Conservation (phyloP, 2,113 vertebrate species). For the Oreotrochilus melanogaster region DNA sequence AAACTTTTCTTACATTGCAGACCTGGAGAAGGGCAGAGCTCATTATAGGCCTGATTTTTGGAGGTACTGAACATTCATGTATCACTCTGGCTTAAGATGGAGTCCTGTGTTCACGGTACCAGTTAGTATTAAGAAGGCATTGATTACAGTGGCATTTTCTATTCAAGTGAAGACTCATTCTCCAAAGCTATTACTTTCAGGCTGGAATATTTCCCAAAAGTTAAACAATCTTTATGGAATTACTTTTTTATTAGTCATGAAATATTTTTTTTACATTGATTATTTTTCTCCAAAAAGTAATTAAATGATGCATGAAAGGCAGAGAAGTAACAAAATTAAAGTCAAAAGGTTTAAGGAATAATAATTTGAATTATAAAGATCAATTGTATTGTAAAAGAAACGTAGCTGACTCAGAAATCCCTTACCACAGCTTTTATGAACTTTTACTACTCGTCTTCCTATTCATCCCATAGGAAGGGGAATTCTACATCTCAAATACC, state of each 20-base stretch:
- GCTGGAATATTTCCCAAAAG: background rate
- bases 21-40: background rate
- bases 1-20: background rate
- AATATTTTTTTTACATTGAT: conserved; percentile 26
- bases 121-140: background rate
- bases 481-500: background rate
- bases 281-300: conserved; percentile 32
- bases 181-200: background rate
- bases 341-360: background rate
- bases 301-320: conserved; percentile 38
- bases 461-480: background rate
- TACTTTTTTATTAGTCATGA: background rate
- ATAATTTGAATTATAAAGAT: conserved; percentile 47
- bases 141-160: background rate
- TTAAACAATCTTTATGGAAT: conserved; percentile 1
- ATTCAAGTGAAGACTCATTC: background rate
- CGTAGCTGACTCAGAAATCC: conserved; percentile 33
- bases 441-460: background rate
- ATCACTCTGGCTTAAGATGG: background rate
- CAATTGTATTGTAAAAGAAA: conserved; percentile 26
- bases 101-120: background rate
- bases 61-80: background rate
- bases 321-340: conserved; percentile 54
- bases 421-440: background rate
- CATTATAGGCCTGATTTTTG: background rate